Conservation (phyloP, 2,797 vertebrate species). For the Tiaroga cobitis region DNA sequence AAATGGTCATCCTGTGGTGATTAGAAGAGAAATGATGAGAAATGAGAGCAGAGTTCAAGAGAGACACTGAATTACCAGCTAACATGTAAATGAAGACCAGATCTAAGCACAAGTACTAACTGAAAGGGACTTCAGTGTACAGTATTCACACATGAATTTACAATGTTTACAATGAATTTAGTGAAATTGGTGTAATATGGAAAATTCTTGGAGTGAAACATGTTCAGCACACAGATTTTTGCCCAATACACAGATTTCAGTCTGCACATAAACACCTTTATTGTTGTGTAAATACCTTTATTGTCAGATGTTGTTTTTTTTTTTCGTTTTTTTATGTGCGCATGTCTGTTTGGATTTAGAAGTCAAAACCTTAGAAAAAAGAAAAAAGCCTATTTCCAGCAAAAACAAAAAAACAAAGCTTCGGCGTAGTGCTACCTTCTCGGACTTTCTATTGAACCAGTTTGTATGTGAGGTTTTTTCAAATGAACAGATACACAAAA, state of each 20-base stretch:
- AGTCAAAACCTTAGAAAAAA: background rate
- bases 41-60: background rate
- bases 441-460: background rate
- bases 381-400: background rate
- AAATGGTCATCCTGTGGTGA: background rate
- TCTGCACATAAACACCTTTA: background rate
- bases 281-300: background rate
- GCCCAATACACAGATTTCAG: background rate
- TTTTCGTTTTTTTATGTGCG: background rate
- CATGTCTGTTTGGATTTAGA: background rate
- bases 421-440: background rate
- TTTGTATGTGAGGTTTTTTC: background rate
- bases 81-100: background rate
- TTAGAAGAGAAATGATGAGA: slow-evolving; percentile 7
- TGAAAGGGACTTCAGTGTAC: background rate
- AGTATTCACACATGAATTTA: background rate
- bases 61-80: background rate
- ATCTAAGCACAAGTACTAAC: background rate
- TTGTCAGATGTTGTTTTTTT: background rate
- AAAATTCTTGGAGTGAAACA: background rate
- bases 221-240: background rate
- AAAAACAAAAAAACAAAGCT: background rate
- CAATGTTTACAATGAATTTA: background rate
- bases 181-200: background rate
- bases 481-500: background rate